These are phyloP conservation scores for Coregonus ussuriensis DNA, from an alignment of 2,797 vertebrate genomes.

Conservation along the genomic window DNA sequence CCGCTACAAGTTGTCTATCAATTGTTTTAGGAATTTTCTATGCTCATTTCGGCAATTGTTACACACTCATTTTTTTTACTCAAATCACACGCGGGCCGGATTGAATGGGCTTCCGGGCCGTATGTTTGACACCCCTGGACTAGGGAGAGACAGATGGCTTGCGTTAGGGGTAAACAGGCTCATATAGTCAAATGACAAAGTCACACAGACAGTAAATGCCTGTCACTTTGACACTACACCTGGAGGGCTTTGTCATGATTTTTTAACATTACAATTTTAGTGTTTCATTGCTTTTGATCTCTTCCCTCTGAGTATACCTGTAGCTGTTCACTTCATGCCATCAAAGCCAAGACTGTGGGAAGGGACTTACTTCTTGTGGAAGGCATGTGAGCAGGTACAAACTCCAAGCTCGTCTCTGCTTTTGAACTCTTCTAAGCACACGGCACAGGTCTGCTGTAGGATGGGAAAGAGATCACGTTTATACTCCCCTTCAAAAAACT, in stretches of 20 bases:
- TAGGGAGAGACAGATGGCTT: not conserved
- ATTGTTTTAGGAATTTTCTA: no score
- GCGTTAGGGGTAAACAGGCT: not conserved
- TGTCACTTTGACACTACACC: not conserved
- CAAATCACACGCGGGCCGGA: no score
- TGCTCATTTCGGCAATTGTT: no score
- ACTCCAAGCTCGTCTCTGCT: conserved; percentile 80
- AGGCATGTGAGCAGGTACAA: conserved; percentile 82
- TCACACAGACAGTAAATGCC: not conserved
- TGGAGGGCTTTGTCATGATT: not conserved
- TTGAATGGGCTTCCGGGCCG: no score
- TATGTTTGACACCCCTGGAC: no score
- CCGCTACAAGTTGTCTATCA: no score
- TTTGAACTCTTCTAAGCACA: conserved; percentile 82
- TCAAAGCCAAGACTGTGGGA: not conserved
- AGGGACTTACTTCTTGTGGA: conserved; percentile 81
- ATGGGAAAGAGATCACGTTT: not conserved
- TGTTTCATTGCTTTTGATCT: not conserved
- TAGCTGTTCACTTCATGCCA: not conserved
- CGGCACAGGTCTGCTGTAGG: conserved; percentile 80
- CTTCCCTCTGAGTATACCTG: conserved; percentile 8
- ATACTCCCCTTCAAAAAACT: not conserved
- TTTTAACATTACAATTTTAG: not conserved
- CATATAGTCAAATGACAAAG: not conserved
- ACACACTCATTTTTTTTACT: no score